Evolutionary conservation across 1,140 invertebrate species (phyloP), one percentile per base, ranked within the genome.

Genomic region (Polypedilum pembai): DNA sequence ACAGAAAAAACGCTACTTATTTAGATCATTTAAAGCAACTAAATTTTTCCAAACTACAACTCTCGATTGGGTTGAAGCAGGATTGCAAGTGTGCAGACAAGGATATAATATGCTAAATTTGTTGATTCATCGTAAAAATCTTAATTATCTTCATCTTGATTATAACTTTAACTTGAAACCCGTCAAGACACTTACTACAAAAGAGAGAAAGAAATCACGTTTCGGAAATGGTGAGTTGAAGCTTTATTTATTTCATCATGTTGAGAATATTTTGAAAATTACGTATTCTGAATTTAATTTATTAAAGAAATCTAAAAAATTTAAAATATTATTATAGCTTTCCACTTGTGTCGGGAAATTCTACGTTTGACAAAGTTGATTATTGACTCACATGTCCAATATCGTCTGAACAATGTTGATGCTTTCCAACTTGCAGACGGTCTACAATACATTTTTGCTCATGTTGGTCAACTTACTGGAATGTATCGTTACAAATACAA

Each of bases 401-500:
- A 99, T 83, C 89, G 98, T 24, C 84, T 99, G 41, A 99, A 99
- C 81, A 99, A 99, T 80, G 96, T 99, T 10, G 98, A 99, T 84
- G 98, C 98, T 8, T 99, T 99, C 83, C 94, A 99, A 86, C 84
- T 99, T 65, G 90, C 98, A 15, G 98, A 99, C 85, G 98, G 98
- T 24, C 83, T 99, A n/a, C 98, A 99, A 82, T 99, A 99, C 80
- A 96, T 99, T 66, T 99, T 99, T 85, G 95, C 98, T 18, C 98
- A 99, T 81, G 98, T 99, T 33, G 98, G 98, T 8, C 98, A 99
- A 83, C 85, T 99, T 15, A 99, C 98, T 4, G 98, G 98, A 82
- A 99, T 99, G 98, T 99, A 99, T 84, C 87, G 98, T 69, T 99
- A 99, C 86, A 99, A 99, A 80, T 99, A 99, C 84, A 99, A 99